Evolutionary conservation across 2,113 vertebrate species (phyloP).

Genomic region (Ramphastos sulfuratus): DNA sequence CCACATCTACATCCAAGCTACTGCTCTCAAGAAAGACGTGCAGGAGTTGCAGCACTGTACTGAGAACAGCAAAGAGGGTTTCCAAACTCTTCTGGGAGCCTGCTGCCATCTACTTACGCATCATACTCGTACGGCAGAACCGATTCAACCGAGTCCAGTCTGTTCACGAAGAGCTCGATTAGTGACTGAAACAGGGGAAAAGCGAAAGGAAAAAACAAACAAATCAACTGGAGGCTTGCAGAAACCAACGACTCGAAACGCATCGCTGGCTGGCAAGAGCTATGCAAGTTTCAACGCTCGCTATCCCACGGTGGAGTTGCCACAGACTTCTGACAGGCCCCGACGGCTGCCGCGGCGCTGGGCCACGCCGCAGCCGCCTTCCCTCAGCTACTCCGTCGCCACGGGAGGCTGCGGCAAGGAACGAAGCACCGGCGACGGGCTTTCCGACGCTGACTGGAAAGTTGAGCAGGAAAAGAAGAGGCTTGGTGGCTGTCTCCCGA

Average conservation of each 20-base stretch:
- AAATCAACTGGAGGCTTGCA: neutral
- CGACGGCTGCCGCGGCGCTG: neutral
- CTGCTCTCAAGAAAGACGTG: fast-evolving
- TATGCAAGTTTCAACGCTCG: neutral
- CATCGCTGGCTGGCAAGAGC: neutral
- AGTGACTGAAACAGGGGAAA: slow-evolving; percentile 68
- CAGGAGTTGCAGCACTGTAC: fast-evolving
- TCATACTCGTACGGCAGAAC: slow-evolving; percentile 89
- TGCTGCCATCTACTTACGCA: slow-evolving; percentile 76
- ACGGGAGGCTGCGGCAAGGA: neutral
- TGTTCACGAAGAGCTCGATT: slow-evolving; percentile 89
- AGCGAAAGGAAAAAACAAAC: neutral
- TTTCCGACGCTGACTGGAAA: neutral
- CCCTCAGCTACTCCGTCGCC: neutral
- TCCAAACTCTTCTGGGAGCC: neutral
- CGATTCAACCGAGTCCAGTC: slow-evolving; percentile 88
- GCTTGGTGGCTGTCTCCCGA: neutral
- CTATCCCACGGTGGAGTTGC: neutral
- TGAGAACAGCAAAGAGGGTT: neutral
- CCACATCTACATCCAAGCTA: neutral
- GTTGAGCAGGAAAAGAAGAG: neutral
- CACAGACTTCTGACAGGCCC: neutral
- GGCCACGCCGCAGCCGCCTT: neutral
- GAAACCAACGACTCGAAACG: fast-evolving
- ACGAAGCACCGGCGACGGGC: too few relatives aligned